phyloP scores from a whole-genome alignment of 1,140 invertebrate species.

The Mya arenaria region DNA sequence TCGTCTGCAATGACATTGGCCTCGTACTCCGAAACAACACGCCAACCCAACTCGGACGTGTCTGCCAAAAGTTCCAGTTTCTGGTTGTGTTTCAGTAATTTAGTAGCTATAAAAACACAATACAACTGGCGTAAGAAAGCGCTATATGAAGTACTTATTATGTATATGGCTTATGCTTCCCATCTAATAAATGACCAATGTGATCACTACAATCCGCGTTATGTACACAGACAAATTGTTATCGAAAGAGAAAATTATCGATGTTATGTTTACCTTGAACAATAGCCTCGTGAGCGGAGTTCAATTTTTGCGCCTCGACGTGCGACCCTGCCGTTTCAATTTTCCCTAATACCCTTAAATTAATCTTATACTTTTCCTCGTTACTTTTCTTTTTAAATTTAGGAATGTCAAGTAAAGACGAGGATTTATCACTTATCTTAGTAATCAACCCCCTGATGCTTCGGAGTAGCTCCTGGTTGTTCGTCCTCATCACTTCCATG shows the following conservation, averaged over 20 bases:
- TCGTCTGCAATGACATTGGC: neutral
- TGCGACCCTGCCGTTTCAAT: neutral
- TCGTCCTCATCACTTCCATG: too few relatives aligned
- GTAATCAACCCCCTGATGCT: too few relatives aligned
- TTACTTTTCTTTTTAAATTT: slow-evolving; percentile 6
- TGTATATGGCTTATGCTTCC: neutral
- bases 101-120: neutral
- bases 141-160: neutral
- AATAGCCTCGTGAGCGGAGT: neutral
- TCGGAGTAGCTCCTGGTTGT: too few relatives aligned
- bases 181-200: too few relatives aligned
- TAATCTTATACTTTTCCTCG: neutral
- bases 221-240: too few relatives aligned
- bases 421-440: too few relatives aligned
- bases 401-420: too few relatives aligned
- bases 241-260: too few relatives aligned
- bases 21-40: neutral
- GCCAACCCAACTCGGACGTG: neutral
- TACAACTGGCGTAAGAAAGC: neutral
- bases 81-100: too few relatives aligned
- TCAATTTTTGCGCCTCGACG: neutral
- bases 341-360: neutral
- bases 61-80: neutral
- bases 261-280: neutral
- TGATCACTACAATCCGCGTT: too few relatives aligned